Evolutionary conservation across 2,888 invertebrate species (phyloP), one percentile per base, ranked within the genome.

Genomic region (Coenonympha arcania): DNA sequence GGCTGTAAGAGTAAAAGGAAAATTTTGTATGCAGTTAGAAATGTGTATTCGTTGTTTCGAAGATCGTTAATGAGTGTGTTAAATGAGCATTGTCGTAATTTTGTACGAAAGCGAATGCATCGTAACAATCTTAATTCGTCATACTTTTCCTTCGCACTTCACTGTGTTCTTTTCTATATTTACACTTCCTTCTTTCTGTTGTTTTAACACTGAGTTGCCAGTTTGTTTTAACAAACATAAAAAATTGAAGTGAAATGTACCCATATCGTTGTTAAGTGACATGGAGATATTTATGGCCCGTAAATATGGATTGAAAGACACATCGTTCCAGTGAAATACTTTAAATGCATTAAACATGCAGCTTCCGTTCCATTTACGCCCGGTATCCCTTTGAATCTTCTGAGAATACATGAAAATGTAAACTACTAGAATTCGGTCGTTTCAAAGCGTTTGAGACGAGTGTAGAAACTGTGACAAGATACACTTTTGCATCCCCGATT

Each of bases 61-160:
- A 39, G 43, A 51, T 48, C 36, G 36, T 37, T 37, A 31, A 20
- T 26, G 11, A 19, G 22, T 30, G 30, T 13, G 37, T 36, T 45
- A 45, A 48, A 48, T 50, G 40, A 39, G 22, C 44, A 37, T 50
- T 44, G 36, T 20, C 43, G 41, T 31, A 30, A 52, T 50, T 52
- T 41, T 40, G 24, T 36, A 37, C 47, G 39, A 11, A 26, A 20
- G 49, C 50, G 37, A 50, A 58, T 39, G 47, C 50, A 50, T 62
- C 59, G 58, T 56, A 60, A 56, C 66, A 69, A 75, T 71, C 28
- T 45, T 37, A 43, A 79, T 80, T 79, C 68, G 79, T 75, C 73
- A 78, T 72, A 76, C 74, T 76, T 78, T 78, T 79, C 71, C 69
- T 68, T 67, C 57, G 60, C 64, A 59, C 52, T 60, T 58, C 57